These are phyloP conservation scores for Caenorhabditis inopinata DNA, from an alignment of 1,140 invertebrate species.

Conservation along the genomic window DNA sequence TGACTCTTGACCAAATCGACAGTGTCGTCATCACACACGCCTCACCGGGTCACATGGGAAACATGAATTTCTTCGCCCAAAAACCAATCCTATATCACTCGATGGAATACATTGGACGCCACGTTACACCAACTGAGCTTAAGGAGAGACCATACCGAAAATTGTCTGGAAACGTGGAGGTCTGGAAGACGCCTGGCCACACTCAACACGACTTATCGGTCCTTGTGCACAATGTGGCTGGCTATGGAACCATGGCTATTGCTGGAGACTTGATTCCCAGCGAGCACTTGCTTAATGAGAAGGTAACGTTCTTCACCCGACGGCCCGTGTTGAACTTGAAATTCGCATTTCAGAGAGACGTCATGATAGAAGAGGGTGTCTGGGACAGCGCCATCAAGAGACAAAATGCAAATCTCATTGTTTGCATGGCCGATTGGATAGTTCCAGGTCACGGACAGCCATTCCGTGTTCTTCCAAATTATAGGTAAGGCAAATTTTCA, in stretches of 20 bases:
- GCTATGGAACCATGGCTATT: conserved; percentile 59
- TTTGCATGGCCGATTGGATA: conserved; percentile 62
- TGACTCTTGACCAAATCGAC: conserved; percentile 55
- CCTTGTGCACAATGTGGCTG: conserved; percentile 58
- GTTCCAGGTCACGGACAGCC: conserved; percentile 59
- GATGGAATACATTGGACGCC: conserved; percentile 58
- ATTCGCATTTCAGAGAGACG: conserved; percentile 45
- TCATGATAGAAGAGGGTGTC: conserved; percentile 55
- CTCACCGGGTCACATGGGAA: conserved; percentile 60
- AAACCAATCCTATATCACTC: conserved; percentile 59
- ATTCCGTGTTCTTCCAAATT: conserved; percentile 57
- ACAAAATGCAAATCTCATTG: conserved; percentile 60
- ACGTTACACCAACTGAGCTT: conserved; percentile 56
- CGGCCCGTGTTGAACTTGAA: too few relatives aligned
- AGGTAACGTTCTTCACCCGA: too few relatives aligned
- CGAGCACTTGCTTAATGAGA: conserved; percentile 52
- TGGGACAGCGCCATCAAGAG: conserved; percentile 61
- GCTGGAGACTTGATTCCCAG: conserved; percentile 58
- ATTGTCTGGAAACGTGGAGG: conserved; percentile 55
- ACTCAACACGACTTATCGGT: conserved; percentile 59
- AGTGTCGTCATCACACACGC: conserved; percentile 59
- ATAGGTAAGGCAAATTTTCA: too few relatives aligned
- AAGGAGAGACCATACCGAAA: conserved; percentile 59
- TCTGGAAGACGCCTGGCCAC: conserved; percentile 62
- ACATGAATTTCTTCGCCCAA: conserved; percentile 62